Percentiles rank a stretch among this genome's conserved stretches.
phyloP scores from a whole-genome alignment of 2,888 invertebrate genomes.

The Eubasilissa splendida region DNA sequence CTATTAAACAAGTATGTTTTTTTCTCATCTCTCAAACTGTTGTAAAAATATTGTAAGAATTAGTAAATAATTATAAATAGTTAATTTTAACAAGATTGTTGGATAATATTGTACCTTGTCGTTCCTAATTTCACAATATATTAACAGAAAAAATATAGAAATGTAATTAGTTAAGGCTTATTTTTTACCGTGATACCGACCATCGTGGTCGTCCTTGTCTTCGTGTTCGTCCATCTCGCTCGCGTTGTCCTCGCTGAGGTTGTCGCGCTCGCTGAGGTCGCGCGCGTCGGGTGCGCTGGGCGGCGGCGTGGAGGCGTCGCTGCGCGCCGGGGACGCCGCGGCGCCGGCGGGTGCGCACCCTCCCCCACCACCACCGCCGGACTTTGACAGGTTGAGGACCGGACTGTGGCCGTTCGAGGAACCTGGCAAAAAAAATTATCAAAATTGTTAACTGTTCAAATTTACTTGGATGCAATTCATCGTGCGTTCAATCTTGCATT shows the following conservation, averaged over 20 bases:
- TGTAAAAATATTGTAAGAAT: too few relatives aligned
- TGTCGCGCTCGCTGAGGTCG: constrained; percentile 83
- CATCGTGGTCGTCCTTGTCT: constrained; percentile 87
- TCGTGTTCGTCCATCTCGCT: constrained; percentile 90
- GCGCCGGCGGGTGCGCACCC: constrained; percentile 69
- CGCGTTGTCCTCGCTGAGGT: constrained; percentile 86
- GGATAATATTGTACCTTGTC: too few relatives aligned
- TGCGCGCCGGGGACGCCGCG: constrained; percentile 73
- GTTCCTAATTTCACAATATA: too few relatives aligned
- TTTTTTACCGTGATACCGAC: constrained; percentile 67
- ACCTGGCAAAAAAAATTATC: constrained; percentile 70
- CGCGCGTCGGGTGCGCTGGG: constrained; percentile 69
- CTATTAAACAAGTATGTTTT: too few relatives aligned
- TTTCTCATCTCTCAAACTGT: too few relatives aligned
- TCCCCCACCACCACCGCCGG: constrained; percentile 80
- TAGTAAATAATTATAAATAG: too few relatives aligned
- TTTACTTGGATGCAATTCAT: too few relatives aligned
- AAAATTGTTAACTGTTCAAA: background rate
- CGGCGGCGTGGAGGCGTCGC: constrained; percentile 74
- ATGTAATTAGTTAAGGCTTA: background rate
- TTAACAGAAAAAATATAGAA: background rate
- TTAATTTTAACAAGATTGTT: too few relatives aligned
- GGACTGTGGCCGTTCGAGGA: constrained; percentile 94
- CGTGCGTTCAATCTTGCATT: too few relatives aligned
- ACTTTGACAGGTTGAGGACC: constrained; percentile 92